Base-by-base conservation (phyloP, 2,113 vertebrate species). In the Hippocampus mohnikei region DNA sequence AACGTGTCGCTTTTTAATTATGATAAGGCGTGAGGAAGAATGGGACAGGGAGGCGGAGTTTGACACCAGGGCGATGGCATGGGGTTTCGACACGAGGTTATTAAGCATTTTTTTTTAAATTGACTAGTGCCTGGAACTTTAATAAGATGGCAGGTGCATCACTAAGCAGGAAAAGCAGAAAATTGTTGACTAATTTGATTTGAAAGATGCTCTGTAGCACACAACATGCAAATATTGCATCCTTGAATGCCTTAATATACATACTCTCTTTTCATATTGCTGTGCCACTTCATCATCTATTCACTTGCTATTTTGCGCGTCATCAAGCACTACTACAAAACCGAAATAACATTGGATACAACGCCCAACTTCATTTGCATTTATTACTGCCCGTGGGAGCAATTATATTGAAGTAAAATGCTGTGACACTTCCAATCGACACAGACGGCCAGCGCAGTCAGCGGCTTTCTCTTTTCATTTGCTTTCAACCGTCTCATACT, bases 1-100 rank as follows among this genome's bases (percentile, higher is more conserved):
- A 88, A 80, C 76, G 75, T 66, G 84, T 76, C 79, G 63, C 84
- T 88, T 86, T 86, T 79, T 86, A 82, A 77, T 81, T 81, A 87
- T 88, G 86, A 87, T 84, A 82, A 75, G 65, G 52, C 65, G 69
- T 60, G 70, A 68, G 88, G 87, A 89, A 79, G 88, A 91, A 91
- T 88, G 85, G 75, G 71, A 12, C 76, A 41, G 1, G 71, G 83
- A 83, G 76, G 75, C 67, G 76, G 77, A 74, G 77, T 72, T 58
- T 78, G 85, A 89, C 87, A 88, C 78, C 76, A 72, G 33, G 59
- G 29, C 16, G 70, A 80, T 77, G 33, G 76, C 85, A 78, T 70
- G 73, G 71, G 73, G 65, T 72, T 55, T 67, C 73, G 67, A n/a
- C 48, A 62, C 77, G 77, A 84, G 82, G 85, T 91, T 80, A 87